Percentiles rank a stretch among this genome's conserved stretches.
Evolutionary conservation across 2,797 vertebrate genomes (phyloP).

Genomic region (Ibycter americanus): DNA sequence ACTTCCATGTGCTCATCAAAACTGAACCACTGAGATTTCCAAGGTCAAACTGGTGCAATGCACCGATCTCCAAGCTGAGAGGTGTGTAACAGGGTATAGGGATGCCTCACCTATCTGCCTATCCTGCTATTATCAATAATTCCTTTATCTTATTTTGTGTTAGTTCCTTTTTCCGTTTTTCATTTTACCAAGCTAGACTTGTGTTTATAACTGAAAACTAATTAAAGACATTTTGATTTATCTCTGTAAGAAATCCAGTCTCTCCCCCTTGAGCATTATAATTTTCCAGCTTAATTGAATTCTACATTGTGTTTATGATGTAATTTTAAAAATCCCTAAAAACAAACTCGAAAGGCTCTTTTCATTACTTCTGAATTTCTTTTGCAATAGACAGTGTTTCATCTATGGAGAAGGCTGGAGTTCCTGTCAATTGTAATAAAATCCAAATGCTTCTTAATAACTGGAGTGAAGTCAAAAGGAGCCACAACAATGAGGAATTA

Average conservation of each 20-base stretch:
- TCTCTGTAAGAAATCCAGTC: conserved; percentile 21
- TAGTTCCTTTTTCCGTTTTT: background rate
- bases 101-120: background rate
- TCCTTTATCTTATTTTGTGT: background rate
- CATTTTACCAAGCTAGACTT: background rate
- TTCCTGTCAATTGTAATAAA: conserved; percentile 72
- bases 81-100: accelerated
- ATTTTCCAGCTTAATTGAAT: conserved; percentile 57
- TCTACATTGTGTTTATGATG: conserved; percentile 27
- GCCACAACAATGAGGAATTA: conserved; percentile 51
- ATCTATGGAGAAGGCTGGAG: conserved; percentile 45
- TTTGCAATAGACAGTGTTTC: conserved; percentile 18
- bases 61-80: background rate
- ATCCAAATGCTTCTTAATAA: conserved; percentile 72
- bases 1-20: background rate
- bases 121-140: background rate
- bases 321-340: conserved; percentile 45
- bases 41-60: background rate
- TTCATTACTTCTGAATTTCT: conserved; percentile 43
- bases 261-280: conserved; percentile 8
- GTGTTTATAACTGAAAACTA: background rate
- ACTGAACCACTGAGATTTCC: background rate
- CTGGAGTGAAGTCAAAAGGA: conserved; percentile 63
- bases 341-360: conserved; percentile 39
- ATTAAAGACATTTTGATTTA: conserved; percentile 40